Base-by-base conservation (phyloP, 2,113 vertebrate genomes). In the Tricholaema leucomelas region DNA sequence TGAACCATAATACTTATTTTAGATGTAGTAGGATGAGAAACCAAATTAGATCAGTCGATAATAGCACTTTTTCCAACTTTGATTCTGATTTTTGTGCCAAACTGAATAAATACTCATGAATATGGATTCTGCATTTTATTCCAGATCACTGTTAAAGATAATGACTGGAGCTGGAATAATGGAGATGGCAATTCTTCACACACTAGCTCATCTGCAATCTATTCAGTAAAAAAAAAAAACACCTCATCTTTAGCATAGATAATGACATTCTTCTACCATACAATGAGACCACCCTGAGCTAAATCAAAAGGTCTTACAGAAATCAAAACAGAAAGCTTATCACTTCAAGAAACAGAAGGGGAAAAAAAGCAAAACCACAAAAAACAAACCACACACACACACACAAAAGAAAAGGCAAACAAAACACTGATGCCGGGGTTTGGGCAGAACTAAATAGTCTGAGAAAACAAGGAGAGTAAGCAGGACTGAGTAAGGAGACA, bases 71-170 rank as follows among this genome's bases (percentile, higher is more conserved):
- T 59, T 4, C 61, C 46, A 85, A 73, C 27, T 87, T 35, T 17
- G 20, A 12, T 36, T 52, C 48, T 21, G 18, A 54, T 21, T 66
- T 61, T 66, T 44, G 33, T 70, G 33, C 18, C 67, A 71, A 36
- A 36, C 14, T 35, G 52, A 71, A 71, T 30, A 38, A 71, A 71
- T 30, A 54, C 17, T 55, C 72, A 95, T 82, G 9, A 89, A 90
- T 85, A 89, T 63, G 55, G 63, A 94, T 93, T 91, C 36, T 60
- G 10, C 58, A 56, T 85, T 85, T 93, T 74, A 91, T 60, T 89
- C 60, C 59, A 89, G 9, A 85, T 80, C 30, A 89, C n/a, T 70
- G 72, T 82, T 46, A 85, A 93, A 77, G 20, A 24, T 91, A 93
- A 85, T 63, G 35, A 92, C 86, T 31, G 70, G 21, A 80, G 42